These are phyloP conservation scores for Zhuqinia jingwanae DNA, from an alignment of 2,888 invertebrate species.

Conservation along the genomic window DNA sequence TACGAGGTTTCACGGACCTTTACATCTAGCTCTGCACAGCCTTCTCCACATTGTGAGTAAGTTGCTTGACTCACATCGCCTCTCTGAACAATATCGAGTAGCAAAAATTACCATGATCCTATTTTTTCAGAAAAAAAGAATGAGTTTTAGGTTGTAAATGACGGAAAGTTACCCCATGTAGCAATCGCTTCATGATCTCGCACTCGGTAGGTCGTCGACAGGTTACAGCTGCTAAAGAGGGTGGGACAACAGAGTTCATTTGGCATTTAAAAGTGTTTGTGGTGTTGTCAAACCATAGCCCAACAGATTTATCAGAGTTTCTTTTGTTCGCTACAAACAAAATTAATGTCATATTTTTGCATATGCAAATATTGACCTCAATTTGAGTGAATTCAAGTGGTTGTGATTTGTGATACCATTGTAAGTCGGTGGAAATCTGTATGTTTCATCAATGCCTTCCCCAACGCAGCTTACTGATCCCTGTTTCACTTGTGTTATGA, in stretches of 20 bases:
- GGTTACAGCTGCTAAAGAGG: constrained; percentile 69
- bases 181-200: constrained; percentile 72
- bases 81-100: constrained; percentile 37
- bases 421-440: constrained; percentile 57
- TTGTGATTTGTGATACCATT: constrained; percentile 30
- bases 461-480: constrained; percentile 71
- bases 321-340: constrained; percentile 54
- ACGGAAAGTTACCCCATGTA: constrained; percentile 66
- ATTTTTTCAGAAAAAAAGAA: no score
- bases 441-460: constrained; percentile 71
- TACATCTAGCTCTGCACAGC: constrained; percentile 65
- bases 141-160: no score
- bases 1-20: constrained; percentile 45
- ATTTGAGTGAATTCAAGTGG: not conserved
- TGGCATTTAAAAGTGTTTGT: constrained; percentile 71
- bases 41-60: constrained; percentile 59
- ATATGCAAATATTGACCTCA: not conserved
- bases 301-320: constrained; percentile 64
- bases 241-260: constrained; percentile 59
- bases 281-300: constrained; percentile 70
- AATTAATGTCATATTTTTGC: not conserved
- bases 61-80: constrained; percentile 69
- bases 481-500: constrained; percentile 66
- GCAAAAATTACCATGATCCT: not conserved
- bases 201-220: constrained; percentile 75